phyloP scores from a whole-genome alignment of 2,113 vertebrate genomes.

The Calypte anna region DNA sequence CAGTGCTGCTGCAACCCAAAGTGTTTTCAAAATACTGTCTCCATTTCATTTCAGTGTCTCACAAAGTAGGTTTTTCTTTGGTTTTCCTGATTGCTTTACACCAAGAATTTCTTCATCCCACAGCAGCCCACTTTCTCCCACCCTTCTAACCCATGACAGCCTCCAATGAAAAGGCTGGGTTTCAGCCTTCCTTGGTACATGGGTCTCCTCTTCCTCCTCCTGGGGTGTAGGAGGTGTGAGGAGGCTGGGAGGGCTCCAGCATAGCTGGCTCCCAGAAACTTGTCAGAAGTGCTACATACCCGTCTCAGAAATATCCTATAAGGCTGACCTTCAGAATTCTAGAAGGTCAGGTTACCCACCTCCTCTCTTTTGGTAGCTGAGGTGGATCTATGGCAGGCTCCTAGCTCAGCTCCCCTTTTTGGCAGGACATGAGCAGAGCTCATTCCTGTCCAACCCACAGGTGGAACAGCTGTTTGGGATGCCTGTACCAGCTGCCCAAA shows the following conservation, averaged over 20 bases:
- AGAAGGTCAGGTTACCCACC: background rate
- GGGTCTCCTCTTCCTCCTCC: background rate
- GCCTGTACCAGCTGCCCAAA: background rate
- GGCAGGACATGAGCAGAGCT: background rate
- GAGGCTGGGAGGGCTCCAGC: background rate
- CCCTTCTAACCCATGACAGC: background rate
- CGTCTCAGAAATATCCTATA: background rate
- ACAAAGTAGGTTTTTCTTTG: background rate
- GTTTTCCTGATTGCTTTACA: background rate
- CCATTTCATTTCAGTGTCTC: background rate
- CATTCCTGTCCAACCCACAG: background rate
- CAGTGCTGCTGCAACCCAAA: background rate
- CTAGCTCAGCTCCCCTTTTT: fast-evolving
- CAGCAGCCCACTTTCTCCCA: background rate
- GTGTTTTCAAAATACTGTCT: background rate
- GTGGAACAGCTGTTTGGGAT: background rate
- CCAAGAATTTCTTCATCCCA: background rate
- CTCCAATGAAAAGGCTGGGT: background rate
- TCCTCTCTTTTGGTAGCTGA: background rate
- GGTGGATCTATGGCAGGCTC: background rate
- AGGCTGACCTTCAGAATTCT: background rate
- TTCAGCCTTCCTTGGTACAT: background rate
- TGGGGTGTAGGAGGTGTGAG: background rate
- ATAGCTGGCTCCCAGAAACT: background rate
- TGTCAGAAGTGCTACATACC: background rate